Evolutionary conservation across 2,113 vertebrate species (phyloP).

Genomic region (Pungitius pungitius): DNA sequence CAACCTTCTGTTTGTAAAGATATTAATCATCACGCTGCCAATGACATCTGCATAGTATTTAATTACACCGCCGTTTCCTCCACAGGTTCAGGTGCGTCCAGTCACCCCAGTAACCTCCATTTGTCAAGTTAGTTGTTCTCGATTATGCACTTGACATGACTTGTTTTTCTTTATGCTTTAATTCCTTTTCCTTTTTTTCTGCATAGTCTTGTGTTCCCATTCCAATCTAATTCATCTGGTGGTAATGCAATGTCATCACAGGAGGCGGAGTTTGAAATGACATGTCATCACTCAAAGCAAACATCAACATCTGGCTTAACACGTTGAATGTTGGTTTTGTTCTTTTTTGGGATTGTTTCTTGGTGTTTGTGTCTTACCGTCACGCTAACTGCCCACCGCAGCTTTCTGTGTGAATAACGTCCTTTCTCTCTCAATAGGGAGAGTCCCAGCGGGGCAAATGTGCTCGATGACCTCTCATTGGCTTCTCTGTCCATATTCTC

Average conservation of each 20-base stretch:
- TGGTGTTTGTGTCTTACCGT: slow-evolving; percentile 59
- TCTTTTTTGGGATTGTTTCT: slow-evolving; percentile 65
- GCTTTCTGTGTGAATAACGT: slow-evolving; percentile 81
- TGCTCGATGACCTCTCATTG: slow-evolving; percentile 88
- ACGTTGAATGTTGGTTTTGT: slow-evolving; percentile 55
- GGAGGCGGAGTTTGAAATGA: slow-evolving; percentile 88
- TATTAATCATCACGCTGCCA: slow-evolving; percentile 84
- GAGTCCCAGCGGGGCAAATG: slow-evolving; percentile 83
- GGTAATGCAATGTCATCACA: slow-evolving; percentile 86
- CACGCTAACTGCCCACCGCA: slow-evolving; percentile 83
- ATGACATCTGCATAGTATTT: slow-evolving; percentile 79
- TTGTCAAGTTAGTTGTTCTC: slow-evolving; percentile 95
- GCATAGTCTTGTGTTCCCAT: slow-evolving; percentile 82
- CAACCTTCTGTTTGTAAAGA: slow-evolving; percentile 55
- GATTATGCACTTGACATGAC: slow-evolving; percentile 90
- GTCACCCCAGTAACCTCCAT: slow-evolving; percentile 98
- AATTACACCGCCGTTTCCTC: slow-evolving; percentile 90
- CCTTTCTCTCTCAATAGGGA: slow-evolving; percentile 85
- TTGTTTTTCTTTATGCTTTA: slow-evolving; percentile 81
- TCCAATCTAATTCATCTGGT: slow-evolving; percentile 83
- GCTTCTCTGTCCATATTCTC: slow-evolving; percentile 86
- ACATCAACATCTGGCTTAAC: slow-evolving; percentile 83
- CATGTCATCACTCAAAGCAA: slow-evolving; percentile 90
- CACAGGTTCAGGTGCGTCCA: slow-evolving; percentile 91
- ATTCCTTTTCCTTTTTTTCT: slow-evolving; percentile 78